A percentile compares a stretch with the other conserved stretches of the same genome.
phyloP scores from a whole-genome alignment of 2,888 invertebrate genomes.

The Dinocampus coccinellae region DNA sequence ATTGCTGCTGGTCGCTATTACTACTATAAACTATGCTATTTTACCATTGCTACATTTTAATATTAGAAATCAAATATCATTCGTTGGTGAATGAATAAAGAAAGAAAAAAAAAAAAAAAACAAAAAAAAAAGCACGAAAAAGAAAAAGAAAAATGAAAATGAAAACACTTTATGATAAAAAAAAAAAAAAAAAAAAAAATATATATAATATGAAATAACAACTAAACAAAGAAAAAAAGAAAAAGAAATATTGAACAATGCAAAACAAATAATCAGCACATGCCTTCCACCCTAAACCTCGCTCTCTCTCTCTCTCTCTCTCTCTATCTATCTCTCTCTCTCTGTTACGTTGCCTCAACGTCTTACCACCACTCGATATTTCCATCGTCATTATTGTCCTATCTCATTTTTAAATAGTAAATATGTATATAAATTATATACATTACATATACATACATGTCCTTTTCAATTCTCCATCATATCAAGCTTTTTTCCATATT shows the following conservation, averaged over 20 bases:
- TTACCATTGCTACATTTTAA: slow-evolving; percentile 30
- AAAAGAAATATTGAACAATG: not conserved
- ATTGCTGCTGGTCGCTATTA: slow-evolving; percentile 40
- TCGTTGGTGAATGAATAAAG: not conserved
- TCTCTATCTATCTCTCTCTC: not conserved
- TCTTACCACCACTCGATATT: not conserved
- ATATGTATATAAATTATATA: not conserved
- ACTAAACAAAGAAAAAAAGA: not conserved
- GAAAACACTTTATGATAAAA: not conserved
- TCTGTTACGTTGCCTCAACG: not conserved
- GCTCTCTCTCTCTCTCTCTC: not conserved
- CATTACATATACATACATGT: slow-evolving; percentile 5
- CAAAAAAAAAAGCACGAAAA: not conserved
- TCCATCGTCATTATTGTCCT: not conserved
- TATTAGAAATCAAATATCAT: not conserved
- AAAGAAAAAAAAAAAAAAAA: not conserved
- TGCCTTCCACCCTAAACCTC: not conserved
- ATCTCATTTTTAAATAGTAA: not conserved
- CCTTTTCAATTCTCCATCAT: slow-evolving; percentile 22
- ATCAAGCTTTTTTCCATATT: slow-evolving; percentile 18
- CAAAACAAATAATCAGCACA: slow-evolving; percentile 5
- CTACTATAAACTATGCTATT: slow-evolving; percentile 36
- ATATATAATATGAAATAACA: not conserved
- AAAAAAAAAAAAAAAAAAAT: not conserved
- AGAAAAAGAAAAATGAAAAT: not conserved